These are phyloP conservation scores for Clavelina lepadiformis DNA, from an alignment of 23 tunicate species.

Conservation along the genomic window DNA sequence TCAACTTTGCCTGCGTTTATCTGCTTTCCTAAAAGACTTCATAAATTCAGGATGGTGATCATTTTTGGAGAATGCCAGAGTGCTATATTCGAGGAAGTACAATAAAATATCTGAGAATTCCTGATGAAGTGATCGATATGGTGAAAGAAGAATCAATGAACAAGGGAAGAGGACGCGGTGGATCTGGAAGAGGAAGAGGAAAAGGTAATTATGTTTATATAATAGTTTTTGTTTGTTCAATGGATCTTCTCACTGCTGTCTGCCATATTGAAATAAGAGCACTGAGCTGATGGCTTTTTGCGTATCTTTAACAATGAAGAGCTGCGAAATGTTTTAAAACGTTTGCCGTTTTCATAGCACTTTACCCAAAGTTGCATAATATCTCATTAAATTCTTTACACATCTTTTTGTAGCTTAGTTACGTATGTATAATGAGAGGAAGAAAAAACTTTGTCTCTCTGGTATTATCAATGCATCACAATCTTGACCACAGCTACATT, in stretches of 20 bases:
- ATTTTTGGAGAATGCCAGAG: conserved; percentile 98
- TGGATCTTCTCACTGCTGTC: not conserved
- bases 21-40: not conserved
- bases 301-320: no score
- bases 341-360: no score
- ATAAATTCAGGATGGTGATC: conserved; percentile 81
- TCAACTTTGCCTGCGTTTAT: not conserved
- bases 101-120: conserved; percentile 90
- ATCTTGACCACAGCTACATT: no score
- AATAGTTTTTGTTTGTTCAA: not conserved
- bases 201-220: conserved; percentile 15
- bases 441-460: no score
- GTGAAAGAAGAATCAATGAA: conserved; percentile 89
- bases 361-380: no score
- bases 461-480: no score
- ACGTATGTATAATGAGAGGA: no score
- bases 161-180: conserved; percentile 75
- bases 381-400: no score
- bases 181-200: conserved; percentile 85
- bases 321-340: no score
- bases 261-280: not conserved
- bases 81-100: conserved; percentile 98
- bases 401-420: no score
- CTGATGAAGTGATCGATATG: conserved; percentile 98
- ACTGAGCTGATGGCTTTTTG: no score